phyloP scores from a whole-genome alignment of 1,140 invertebrate genomes.

The Cotesia chilonis region DNA sequence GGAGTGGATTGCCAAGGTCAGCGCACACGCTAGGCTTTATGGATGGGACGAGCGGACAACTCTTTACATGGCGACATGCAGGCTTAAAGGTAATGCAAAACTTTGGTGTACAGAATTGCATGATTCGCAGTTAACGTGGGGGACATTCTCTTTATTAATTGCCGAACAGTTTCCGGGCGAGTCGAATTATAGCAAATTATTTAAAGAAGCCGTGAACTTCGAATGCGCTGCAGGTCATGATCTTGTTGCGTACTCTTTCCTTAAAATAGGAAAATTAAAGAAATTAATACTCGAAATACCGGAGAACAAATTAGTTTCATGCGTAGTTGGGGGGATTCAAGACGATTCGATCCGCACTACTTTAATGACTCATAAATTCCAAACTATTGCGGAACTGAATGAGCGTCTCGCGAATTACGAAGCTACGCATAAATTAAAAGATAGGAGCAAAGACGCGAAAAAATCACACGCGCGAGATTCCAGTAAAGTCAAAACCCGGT shows the following conservation, averaged over 20 bases:
- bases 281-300: constrained; percentile 14
- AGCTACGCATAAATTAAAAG: not conserved
- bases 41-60: constrained; percentile 31
- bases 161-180: constrained; percentile 27
- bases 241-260: constrained; percentile 20
- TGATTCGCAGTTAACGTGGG: constrained; percentile 13
- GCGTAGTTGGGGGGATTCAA: constrained; percentile 20
- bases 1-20: constrained; percentile 34
- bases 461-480: not conserved
- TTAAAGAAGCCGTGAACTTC: constrained; percentile 8
- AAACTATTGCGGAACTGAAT: constrained; percentile 23
- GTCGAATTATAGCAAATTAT: constrained; percentile 17
- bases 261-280: constrained; percentile 28
- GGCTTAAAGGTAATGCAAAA: constrained; percentile 25
- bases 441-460: not conserved
- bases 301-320: constrained; percentile 34
- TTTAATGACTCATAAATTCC: constrained; percentile 6
- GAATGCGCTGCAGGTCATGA: constrained; percentile 8
- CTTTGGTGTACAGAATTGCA: constrained; percentile 27
- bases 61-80: constrained; percentile 25
- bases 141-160: constrained; percentile 11
- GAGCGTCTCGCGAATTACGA: not conserved
- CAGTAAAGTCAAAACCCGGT: not conserved
- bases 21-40: constrained; percentile 13
- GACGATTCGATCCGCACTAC: constrained; percentile 25